Evolutionary conservation across 2,888 invertebrate species (phyloP).

Genomic region (Buathra laborator): DNA sequence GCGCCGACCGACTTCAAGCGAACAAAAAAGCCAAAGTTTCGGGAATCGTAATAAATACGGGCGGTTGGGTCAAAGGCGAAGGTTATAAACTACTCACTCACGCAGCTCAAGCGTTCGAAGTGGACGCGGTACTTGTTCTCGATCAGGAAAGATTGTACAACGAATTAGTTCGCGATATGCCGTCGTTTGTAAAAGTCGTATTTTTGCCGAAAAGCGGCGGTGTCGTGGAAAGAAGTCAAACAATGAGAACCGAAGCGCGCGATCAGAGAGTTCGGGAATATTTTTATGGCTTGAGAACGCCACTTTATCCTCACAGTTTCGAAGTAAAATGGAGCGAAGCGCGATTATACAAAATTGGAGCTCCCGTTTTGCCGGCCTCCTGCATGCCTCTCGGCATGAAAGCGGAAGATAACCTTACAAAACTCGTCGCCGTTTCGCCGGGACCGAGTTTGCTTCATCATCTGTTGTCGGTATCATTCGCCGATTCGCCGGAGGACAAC

Average conservation of each 20-base stretch:
- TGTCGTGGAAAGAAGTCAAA: conserved; percentile 94
- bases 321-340: conserved; percentile 96
- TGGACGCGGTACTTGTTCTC: conserved; percentile 97
- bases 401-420: conserved; percentile 95
- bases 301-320: conserved; percentile 97
- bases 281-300: conserved; percentile 95
- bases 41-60: conserved; percentile 98
- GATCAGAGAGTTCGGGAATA: conserved; percentile 96
- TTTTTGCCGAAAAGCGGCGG: conserved; percentile 98
- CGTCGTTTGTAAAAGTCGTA: conserved; percentile 95
- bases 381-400: conserved; percentile 99
- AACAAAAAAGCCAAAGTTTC: conserved; percentile 95
- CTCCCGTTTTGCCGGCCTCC: conserved; percentile 96
- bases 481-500: conserved; percentile 93
- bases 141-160: conserved; percentile 98
- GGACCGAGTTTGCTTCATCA: conserved; percentile 93
- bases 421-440: conserved; percentile 93
- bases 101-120: conserved; percentile 97
- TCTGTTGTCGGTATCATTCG: conserved; percentile 95
- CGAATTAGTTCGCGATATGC: conserved; percentile 97
- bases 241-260: conserved; percentile 90
- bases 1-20: conserved; percentile 93
- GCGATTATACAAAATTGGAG: conserved; percentile 97
- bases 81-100: conserved; percentile 96
- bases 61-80: conserved; percentile 97